Conservation (phyloP, 2,888 invertebrate species). For the Rhingia rostrata region DNA sequence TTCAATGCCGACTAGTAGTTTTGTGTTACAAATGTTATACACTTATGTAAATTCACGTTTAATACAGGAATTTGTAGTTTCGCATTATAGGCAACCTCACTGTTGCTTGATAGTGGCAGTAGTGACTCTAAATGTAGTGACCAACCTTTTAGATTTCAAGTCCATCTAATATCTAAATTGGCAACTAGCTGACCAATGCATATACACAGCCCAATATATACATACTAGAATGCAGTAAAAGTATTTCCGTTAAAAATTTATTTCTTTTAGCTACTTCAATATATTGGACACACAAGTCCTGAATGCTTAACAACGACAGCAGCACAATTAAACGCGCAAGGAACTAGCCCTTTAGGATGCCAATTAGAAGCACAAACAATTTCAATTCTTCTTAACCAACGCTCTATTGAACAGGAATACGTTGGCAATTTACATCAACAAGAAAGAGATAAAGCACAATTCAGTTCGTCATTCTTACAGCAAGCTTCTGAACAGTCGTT, state of each 20-base stretch:
- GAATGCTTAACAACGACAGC: conserved; percentile 89
- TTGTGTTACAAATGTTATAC: too few species aligned
- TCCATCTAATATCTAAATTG: too few species aligned
- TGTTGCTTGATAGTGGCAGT: too few species aligned
- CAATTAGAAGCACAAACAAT: conserved; percentile 93
- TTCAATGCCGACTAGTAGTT: too few species aligned
- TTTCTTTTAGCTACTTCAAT: conserved; percentile 88
- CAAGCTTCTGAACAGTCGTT: conserved; percentile 81
- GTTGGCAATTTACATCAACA: conserved; percentile 82
- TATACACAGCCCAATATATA: too few species aligned
- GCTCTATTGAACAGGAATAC: conserved; percentile 92
- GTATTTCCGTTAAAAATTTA: not conserved
- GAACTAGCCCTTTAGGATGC: conserved; percentile 88
- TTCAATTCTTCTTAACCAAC: conserved; percentile 91
- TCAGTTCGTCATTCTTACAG: conserved; percentile 69
- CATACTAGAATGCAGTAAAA: too few species aligned
- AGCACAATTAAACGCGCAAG: conserved; percentile 90
- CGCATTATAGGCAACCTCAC: too few species aligned
- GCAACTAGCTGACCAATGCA: too few species aligned
- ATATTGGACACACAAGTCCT: conserved; percentile 95
- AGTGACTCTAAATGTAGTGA: too few species aligned
- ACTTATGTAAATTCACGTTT: too few species aligned
- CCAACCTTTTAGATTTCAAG: too few species aligned
- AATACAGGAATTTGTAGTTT: too few species aligned
- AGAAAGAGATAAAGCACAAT: conserved; percentile 61